Evolutionary conservation across 2,113 vertebrate genomes (phyloP).

Genomic region (Vulpes lagopus): DNA sequence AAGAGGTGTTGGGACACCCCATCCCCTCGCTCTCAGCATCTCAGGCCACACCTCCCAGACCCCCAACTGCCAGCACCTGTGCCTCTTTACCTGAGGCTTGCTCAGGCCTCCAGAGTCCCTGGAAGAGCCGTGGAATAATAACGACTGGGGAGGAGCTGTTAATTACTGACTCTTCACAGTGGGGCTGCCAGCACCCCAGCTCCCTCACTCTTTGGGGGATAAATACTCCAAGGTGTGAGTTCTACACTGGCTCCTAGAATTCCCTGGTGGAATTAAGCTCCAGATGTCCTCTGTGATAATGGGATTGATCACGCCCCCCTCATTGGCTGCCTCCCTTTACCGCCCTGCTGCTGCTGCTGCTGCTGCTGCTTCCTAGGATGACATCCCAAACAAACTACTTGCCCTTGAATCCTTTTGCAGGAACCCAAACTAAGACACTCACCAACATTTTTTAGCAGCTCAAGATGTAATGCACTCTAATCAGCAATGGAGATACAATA

Average conservation of each 20-base stretch:
- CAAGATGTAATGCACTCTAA: not conserved
- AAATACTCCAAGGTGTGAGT: not conserved
- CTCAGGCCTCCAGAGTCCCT: too few relatives aligned
- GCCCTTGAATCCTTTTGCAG: not conserved
- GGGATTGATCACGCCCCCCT: too few relatives aligned
- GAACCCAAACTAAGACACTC: not conserved
- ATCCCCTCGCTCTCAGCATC: not conserved
- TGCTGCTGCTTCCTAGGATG: too few relatives aligned
- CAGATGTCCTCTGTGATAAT: too few relatives aligned
- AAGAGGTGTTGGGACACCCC: fast-evolving
- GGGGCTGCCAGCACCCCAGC: not conserved
- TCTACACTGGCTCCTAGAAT: not conserved
- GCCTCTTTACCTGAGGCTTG: not conserved
- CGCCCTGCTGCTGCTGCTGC: too few relatives aligned
- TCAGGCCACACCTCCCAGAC: not conserved
- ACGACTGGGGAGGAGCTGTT: not conserved
- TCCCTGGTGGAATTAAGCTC: not conserved
- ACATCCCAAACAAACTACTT: not conserved
- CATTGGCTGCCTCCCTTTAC: not conserved
- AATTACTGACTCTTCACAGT: not conserved
- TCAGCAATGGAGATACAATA: not conserved
- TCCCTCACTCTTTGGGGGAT: not conserved
- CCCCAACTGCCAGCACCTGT: too few relatives aligned
- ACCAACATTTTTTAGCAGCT: not conserved
- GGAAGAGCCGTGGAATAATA: not conserved